Conservation (phyloP, 2,888 invertebrate species). For the Onthophagus sagittarius region DNA sequence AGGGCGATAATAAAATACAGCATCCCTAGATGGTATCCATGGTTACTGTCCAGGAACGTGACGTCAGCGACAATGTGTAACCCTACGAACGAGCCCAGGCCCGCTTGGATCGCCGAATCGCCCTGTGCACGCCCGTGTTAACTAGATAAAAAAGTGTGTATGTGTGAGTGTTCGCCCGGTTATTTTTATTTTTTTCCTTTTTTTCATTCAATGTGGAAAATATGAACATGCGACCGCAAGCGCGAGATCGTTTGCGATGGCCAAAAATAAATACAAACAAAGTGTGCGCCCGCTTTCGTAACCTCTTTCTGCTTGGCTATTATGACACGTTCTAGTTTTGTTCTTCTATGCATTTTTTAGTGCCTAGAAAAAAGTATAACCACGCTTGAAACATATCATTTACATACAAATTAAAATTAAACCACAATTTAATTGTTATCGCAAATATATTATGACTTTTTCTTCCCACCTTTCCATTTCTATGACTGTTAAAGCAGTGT, state of each 20-base stretch:
- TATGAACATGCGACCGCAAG: not conserved
- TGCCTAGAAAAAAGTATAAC: too few relatives aligned
- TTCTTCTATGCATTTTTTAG: not conserved
- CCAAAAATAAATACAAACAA: not conserved
- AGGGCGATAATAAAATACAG: slow-evolving; percentile 22
- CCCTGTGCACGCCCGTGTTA: not conserved
- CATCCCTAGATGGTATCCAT: slow-evolving; percentile 33
- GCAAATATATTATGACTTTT: too few relatives aligned
- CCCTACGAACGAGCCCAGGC: slow-evolving; percentile 16
- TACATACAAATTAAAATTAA: too few relatives aligned
- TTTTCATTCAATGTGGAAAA: not conserved
- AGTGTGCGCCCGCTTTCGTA: not conserved
- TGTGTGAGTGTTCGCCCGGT: slow-evolving; percentile 12
- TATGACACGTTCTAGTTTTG: not conserved
- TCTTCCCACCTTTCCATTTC: too few relatives aligned
- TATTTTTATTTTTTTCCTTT: slow-evolving; percentile 6
- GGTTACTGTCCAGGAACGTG: slow-evolving; percentile 33
- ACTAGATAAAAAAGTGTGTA: slow-evolving; percentile 1
- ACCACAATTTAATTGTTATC: too few relatives aligned
- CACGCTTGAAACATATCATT: too few relatives aligned
- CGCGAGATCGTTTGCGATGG: not conserved
- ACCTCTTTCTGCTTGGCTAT: not conserved
- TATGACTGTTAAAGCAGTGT: not conserved
- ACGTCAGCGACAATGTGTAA: slow-evolving; percentile 28
- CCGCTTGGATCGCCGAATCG: slow-evolving; percentile 3